These are phyloP conservation scores for Lampris megalopsis DNA, from an alignment of 2,113 vertebrate genomes.

Conservation along the genomic window DNA sequence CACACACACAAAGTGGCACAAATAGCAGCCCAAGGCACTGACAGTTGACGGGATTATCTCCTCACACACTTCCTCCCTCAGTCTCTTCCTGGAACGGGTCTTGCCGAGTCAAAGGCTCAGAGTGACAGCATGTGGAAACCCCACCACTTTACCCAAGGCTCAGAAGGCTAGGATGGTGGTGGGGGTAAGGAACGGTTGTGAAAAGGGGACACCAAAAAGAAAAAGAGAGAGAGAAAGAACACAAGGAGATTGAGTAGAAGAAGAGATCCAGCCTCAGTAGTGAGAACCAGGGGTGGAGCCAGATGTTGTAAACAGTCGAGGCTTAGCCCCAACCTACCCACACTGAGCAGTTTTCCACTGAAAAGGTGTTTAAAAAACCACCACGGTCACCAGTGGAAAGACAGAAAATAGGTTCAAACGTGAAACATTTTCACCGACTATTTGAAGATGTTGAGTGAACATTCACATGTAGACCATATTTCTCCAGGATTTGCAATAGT, in stretches of 20 bases:
- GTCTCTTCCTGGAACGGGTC: slow-evolving; percentile 18
- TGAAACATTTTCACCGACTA: no score
- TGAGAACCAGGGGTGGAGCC: no score
- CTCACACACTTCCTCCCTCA: slow-evolving; percentile 23
- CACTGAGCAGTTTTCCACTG: no score
- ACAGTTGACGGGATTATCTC: slow-evolving; percentile 29
- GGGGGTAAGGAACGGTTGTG: neutral
- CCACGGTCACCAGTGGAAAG: no score
- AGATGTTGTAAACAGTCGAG: no score
- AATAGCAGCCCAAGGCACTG: neutral
- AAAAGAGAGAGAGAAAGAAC: neutral
- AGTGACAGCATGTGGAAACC: slow-evolving; percentile 20
- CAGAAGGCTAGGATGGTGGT: neutral
- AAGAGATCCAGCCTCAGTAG: neutral
- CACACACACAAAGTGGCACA: slow-evolving; percentile 1
- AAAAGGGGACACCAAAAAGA: slow-evolving; percentile 17
- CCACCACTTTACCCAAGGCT: slow-evolving; percentile 16
- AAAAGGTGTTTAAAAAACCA: no score
- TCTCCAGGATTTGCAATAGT: no score
- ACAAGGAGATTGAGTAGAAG: neutral
- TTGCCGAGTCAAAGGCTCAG: slow-evolving; percentile 4
- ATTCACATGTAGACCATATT: no score
- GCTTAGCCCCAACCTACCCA: no score
- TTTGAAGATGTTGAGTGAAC: no score
- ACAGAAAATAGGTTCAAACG: no score